Base-by-base conservation (phyloP, 2,113 vertebrate genomes). In the Sylvia atricapilla region DNA sequence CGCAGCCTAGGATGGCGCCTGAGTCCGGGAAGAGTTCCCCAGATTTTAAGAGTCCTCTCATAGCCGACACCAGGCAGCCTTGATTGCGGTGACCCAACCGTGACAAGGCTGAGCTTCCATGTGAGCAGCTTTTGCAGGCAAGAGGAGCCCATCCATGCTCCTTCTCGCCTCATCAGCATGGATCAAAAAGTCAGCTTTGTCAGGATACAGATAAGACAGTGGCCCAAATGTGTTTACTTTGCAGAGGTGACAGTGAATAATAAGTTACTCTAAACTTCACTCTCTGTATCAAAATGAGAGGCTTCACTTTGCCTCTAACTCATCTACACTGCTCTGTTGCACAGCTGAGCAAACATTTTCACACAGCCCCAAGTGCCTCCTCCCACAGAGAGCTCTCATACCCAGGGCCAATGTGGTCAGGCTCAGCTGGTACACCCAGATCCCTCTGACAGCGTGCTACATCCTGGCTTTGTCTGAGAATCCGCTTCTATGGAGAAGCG, bases 391-490 rank as follows among this genome's bases (percentile, higher is more conserved):
- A 11, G 5, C 60, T 33, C 41, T 46, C 85, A 30, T 63, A 43
- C 13, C 17, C 60, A 25, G 72, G 28, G 46, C 37, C 59, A 37
- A 31, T 18, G n/a, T 56, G 58, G 52, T 9, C 28, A 22, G 55
- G 11, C 76, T 62, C 75, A 68, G 72, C 68, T 78, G 74, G 62
- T 67, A 82, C 49, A 37, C 37, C 31, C 67, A 50, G 85, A 37
- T 80, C 53, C 19, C 79, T 83, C 70, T 53, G 62, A 64, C 49
- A 68, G 82, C 2, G 1, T 9, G 70, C 35, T 63, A 63, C 75
- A 76, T 85, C 85, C 92, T 72, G 74, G 62, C 78, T 96, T 94
- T 89, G 84, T 86, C 79, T 25, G 37, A 63, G 47, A 72, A 72
- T 41, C 3, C 2, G 30, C 82, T 81, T 44, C 62, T 35, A 21